A percentile compares a stretch with the other conserved stretches of the same genome.
Evolutionary conservation across 1,140 invertebrate genomes (phyloP).

Genomic region (Tetramorium parvispinum): DNA sequence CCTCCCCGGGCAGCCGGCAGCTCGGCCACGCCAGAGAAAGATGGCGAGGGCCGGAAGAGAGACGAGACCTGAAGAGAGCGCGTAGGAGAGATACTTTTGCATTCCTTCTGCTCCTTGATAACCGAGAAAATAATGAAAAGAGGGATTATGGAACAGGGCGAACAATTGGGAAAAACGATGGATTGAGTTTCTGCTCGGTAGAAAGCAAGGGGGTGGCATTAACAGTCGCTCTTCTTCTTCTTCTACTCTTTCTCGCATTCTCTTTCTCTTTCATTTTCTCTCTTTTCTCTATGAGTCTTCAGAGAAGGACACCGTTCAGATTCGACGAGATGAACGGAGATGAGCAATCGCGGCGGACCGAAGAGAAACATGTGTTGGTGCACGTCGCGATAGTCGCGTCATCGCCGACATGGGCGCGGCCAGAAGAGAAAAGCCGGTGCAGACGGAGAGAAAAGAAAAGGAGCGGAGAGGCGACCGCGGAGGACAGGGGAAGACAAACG

Average conservation of each 20-base stretch:
- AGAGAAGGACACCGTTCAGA: not conserved
- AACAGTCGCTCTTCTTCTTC: not conserved
- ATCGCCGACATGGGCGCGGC: constrained; percentile 67
- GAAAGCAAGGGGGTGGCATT: not conserved
- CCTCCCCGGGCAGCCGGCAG: constrained; percentile 31
- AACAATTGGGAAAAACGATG: not conserved
- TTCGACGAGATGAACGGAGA: not conserved
- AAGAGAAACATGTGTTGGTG: not conserved
- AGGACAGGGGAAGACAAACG: not conserved
- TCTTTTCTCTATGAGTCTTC: not conserved
- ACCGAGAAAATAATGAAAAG: not conserved
- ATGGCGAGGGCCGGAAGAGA: constrained; percentile 66
- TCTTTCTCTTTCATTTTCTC: not conserved
- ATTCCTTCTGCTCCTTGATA: not conserved
- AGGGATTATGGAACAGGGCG: not conserved
- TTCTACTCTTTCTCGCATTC: not conserved
- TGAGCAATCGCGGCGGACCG: not conserved
- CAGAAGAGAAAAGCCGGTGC: constrained; percentile 34
- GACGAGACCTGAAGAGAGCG: constrained; percentile 33
- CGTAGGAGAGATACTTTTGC: constrained; percentile 27
- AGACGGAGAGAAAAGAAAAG: constrained; percentile 22
- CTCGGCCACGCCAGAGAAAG: constrained; percentile 64
- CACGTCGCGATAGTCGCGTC: constrained; percentile 25
- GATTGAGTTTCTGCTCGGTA: not conserved
- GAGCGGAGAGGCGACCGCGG: not conserved